These are phyloP conservation scores for Drosophila peninsularis DNA, from an alignment of 2,888 invertebrate species.

Conservation along the genomic window DNA sequence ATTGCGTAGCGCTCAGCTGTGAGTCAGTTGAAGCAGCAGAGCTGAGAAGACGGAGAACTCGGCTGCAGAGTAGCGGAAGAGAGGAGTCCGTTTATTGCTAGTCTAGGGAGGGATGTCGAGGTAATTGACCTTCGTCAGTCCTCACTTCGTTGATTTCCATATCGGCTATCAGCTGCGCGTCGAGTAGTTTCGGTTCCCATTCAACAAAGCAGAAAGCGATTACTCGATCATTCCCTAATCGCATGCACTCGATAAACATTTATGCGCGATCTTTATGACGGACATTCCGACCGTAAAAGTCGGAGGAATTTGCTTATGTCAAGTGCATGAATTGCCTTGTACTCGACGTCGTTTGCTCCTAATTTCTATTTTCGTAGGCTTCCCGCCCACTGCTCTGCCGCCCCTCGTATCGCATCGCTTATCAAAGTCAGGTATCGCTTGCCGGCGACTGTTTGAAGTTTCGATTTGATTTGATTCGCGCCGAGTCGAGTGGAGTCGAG, in stretches of 20 bases:
- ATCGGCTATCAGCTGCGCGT: not conserved
- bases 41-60: not conserved
- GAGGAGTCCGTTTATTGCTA: too few species aligned
- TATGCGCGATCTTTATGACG: slow-evolving; percentile 11
- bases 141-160: not conserved
- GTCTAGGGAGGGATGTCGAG: too few species aligned
- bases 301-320: slow-evolving; percentile 2
- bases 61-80: too few species aligned
- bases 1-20: not conserved
- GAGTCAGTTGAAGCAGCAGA: not conserved
- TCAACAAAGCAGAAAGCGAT: slow-evolving; percentile 3
- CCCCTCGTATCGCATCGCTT: slow-evolving; percentile 35
- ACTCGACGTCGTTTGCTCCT: slow-evolving; percentile 3
- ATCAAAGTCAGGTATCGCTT: slow-evolving; percentile 32
- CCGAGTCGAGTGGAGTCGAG: slow-evolving; percentile 4
- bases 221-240: slow-evolving; percentile 1
- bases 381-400: not conserved
- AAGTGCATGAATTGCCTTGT: slow-evolving; percentile 3
- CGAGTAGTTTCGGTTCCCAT: not conserved
- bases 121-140: too few species aligned
- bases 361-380: slow-evolving; percentile 13
- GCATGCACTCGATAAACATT: slow-evolving; percentile 24
- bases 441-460: slow-evolving; percentile 47
- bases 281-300: slow-evolving; percentile 6
- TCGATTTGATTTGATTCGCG: slow-evolving; percentile 4